phyloP scores from a whole-genome alignment of 2,113 vertebrate species.

The Lipotes vexillifer region DNA sequence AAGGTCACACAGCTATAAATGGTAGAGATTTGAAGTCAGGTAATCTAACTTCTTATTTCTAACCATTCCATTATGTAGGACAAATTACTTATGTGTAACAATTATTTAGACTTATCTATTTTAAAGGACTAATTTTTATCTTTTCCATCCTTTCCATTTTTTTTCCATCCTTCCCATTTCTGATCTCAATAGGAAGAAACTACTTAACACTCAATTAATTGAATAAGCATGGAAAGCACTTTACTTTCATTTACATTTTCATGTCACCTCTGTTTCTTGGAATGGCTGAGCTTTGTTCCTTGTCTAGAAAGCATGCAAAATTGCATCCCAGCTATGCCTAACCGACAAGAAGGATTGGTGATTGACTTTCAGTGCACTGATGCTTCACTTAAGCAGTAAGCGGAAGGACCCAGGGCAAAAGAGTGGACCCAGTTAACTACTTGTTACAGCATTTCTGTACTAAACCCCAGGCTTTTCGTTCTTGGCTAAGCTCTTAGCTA shows the following conservation, averaged over 20 bases:
- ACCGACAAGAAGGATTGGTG: background rate
- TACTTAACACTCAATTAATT: conserved; percentile 42
- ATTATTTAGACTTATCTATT: background rate
- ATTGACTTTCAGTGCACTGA: background rate
- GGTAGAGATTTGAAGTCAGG: background rate
- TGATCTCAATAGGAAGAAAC: conserved; percentile 24
- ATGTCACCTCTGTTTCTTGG: background rate
- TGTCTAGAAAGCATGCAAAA: background rate
- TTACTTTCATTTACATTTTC: background rate
- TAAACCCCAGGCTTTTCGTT: background rate
- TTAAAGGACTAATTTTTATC: background rate
- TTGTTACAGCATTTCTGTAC: background rate
- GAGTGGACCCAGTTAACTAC: background rate
- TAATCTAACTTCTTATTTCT: background rate
- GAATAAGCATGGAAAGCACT: background rate
- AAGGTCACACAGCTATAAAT: background rate
- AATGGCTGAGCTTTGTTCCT: background rate
- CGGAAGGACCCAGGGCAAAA: background rate
- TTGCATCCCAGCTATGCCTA: background rate
- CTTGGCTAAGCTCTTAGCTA: background rate
- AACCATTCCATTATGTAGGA: background rate
- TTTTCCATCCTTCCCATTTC: background rate
- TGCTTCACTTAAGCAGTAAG: background rate
- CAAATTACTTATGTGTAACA: background rate
- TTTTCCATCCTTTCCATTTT: conserved; percentile 26